These are phyloP conservation scores for Spermophilus dauricus DNA, from an alignment of 2,113 vertebrate species.

Conservation along the genomic window DNA sequence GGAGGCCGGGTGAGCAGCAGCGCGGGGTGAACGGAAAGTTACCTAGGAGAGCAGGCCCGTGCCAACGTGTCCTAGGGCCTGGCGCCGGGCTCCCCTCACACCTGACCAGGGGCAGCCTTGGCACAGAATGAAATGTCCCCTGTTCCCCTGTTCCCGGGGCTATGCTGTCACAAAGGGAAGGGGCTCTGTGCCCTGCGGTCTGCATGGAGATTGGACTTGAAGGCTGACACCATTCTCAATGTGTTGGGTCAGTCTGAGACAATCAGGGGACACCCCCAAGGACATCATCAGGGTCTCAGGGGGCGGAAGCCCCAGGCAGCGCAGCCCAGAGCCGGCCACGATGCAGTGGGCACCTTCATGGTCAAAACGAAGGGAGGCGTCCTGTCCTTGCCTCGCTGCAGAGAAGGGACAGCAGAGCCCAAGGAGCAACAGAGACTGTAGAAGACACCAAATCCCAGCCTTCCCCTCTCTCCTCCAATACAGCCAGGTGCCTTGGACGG, in stretches of 20 bases:
- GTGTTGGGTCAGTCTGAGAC: neutral
- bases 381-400: neutral
- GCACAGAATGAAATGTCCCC: neutral
- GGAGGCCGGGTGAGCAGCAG: neutral
- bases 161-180: neutral
- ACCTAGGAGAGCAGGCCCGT: neutral
- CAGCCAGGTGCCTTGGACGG: fast-evolving
- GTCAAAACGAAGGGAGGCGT: neutral
- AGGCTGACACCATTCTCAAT: fast-evolving
- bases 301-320: neutral
- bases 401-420: neutral
- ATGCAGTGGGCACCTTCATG: neutral
- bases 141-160: neutral
- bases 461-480: neutral
- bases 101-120: fast-evolving
- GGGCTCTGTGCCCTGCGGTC: fast-evolving
- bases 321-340: fast-evolving
- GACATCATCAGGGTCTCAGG: neutral
- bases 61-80: fast-evolving
- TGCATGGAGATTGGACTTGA: fast-evolving
- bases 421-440: neutral
- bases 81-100: neutral
- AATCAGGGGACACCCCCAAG: fast-evolving
- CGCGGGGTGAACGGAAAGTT: fast-evolving
- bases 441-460: neutral